Percentiles rank a stretch among this genome's conserved stretches.
phyloP scores from a whole-genome alignment of 2,113 vertebrate species.

The Etia nguti region DNA sequence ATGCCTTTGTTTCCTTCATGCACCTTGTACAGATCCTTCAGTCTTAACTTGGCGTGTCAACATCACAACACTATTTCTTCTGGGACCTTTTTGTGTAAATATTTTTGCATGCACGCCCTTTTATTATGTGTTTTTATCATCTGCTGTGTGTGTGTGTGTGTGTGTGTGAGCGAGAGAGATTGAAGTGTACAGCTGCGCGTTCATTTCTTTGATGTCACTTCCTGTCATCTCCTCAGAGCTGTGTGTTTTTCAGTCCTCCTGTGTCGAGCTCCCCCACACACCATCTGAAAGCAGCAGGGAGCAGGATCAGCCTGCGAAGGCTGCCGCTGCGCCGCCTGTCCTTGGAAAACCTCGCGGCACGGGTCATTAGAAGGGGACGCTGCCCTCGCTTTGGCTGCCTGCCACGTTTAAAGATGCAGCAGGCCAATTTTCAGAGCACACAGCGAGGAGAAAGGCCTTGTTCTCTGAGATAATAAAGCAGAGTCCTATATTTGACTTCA shows the following conservation, averaged over 20 bases:
- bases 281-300: neutral
- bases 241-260: neutral
- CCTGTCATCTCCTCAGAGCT: neutral
- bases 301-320: neutral
- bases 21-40: neutral
- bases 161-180: neutral
- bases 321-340: neutral
- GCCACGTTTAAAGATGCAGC: neutral
- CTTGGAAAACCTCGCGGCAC: neutral
- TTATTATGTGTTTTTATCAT: neutral
- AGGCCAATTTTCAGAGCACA: neutral
- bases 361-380: constrained; percentile 4
- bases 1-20: neutral
- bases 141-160: neutral
- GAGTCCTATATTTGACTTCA: neutral
- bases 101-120: neutral
- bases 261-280: neutral
- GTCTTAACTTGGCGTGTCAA: neutral
- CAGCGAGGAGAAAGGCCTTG: neutral
- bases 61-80: neutral
- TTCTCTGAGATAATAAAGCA: neutral
- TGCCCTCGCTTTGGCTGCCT: neutral
- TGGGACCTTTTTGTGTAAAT: neutral
- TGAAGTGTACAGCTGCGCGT: neutral
- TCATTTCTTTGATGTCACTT: neutral